Percentiles rank a stretch among this genome's conserved stretches.
phyloP scores from a whole-genome alignment of 2,888 invertebrate species.

The Rhaphigaster nebulosa region DNA sequence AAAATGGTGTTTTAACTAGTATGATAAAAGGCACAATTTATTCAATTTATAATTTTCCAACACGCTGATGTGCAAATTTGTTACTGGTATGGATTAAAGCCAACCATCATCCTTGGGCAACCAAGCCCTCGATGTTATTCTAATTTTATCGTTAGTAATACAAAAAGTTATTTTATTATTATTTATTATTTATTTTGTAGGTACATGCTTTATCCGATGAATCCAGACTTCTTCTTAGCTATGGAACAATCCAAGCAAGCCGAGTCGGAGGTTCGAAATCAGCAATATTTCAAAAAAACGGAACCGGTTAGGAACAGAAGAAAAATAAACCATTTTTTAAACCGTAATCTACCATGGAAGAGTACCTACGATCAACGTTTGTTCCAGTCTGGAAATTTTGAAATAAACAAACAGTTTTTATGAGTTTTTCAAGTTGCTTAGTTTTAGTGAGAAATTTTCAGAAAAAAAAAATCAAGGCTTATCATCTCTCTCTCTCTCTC shows the following conservation, averaged over 20 bases:
- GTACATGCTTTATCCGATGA: conserved; percentile 26
- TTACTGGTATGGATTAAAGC: no score
- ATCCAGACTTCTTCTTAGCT: conserved; percentile 16
- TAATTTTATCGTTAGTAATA: no score
- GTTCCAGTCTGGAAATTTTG: neutral
- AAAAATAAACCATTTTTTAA: neutral
- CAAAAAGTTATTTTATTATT: no score
- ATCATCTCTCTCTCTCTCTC: no score
- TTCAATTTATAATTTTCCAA: no score
- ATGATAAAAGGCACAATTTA: no score
- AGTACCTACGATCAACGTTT: neutral
- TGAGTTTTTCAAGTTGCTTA: neutral
- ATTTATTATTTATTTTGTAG: no score
- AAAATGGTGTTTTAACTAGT: no score
- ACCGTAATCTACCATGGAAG: neutral
- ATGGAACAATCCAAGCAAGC: neutral
- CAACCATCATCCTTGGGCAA: no score
- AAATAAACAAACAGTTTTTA: neutral
- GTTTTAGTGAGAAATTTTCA: neutral
- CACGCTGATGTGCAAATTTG: no score
- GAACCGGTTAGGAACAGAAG: neutral
- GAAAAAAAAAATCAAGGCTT: no score
- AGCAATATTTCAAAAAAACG: neutral
- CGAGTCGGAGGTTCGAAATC: neutral
- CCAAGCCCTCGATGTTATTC: no score